Evolutionary conservation across 2,113 vertebrate genomes (phyloP), one percentile per base, ranked within the genome.

Genomic region (Grammomys surdaster): DNA sequence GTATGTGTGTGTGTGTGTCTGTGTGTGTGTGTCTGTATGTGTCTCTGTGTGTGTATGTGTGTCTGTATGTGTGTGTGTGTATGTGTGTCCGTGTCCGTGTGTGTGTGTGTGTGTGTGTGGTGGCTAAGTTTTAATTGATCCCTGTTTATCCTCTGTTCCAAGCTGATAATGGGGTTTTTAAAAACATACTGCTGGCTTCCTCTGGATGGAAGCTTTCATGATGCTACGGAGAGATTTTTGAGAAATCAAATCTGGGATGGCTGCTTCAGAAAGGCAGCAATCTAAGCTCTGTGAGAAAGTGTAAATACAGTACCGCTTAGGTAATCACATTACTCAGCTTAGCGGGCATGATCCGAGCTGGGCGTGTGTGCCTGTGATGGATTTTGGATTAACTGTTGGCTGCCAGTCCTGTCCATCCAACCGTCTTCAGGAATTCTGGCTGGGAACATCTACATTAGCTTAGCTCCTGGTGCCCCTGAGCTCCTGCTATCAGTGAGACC

Each of bases 301-400:
- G 87, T 98, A 97, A 97, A 97, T 97, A 97, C 97, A 95, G 97
- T 56, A 80, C 92, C 96, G 92, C 94, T 95, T 97, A 96, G 95
- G 82, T 95, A 96, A 96, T 96, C 97, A 89, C 88, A 95, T 97
- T 93, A 95, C 93, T 97, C 95, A 92, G 95, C 90, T 96, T 92
- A 96, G 89, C 2, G 43, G 86, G 54, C 19, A 75, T 78, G 86
- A 92, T 92, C 46, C 56, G 19, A 88, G 87, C 89, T 33, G 40
- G 33, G 22, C 72, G 70, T 28, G 0, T 0, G 0, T 0, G 16
- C 3, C 5, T n/a, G 77, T 92, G 97, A 96, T 86, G 82, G 95
- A 96, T 95, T 97, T 97, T 88, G 96, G 94, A 97, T 96, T 97
- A 96, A 89, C 91, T 88, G 89, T 63, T 3, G 28, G 63, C 90